These are phyloP conservation scores for Coregonus suidteri DNA, from an alignment of 2,797 vertebrate species.

Conservation along the genomic window DNA sequence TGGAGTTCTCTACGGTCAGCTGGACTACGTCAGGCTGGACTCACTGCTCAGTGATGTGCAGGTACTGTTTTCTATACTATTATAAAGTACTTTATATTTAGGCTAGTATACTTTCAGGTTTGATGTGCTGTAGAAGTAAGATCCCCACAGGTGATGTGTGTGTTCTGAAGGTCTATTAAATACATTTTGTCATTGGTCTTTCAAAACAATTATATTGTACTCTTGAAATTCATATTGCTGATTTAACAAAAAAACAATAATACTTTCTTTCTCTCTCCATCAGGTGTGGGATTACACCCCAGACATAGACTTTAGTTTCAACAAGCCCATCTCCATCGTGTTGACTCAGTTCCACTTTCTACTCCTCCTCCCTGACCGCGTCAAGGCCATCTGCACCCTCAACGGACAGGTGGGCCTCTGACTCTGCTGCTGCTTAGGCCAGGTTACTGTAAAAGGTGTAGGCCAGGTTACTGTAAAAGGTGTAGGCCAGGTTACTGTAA, in stretches of 20 bases:
- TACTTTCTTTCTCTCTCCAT: not conserved
- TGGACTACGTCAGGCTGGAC: slow-evolving; percentile 90
- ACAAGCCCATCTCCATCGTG: slow-evolving; percentile 92
- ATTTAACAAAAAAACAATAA: no score
- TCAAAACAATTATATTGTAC: no score
- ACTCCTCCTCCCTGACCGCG: slow-evolving; percentile 86
- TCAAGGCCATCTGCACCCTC: slow-evolving; percentile 93
- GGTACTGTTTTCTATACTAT: slow-evolving; percentile 45
- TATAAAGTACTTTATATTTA: not conserved
- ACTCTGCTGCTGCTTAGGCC: no score
- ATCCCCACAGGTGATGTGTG: no score
- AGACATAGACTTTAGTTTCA: slow-evolving; percentile 81
- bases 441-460: no score
- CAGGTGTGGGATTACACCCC: slow-evolving; percentile 95
- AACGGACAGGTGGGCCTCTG: slow-evolving; percentile 85
- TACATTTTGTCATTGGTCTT: no score
- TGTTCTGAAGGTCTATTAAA: no score
- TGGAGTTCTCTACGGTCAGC: slow-evolving; percentile 91
- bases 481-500: no score
- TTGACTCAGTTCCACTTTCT: slow-evolving; percentile 98
- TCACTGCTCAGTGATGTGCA: slow-evolving; percentile 90
- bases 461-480: no score
- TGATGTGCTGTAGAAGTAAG: no score
- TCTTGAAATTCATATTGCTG: no score
- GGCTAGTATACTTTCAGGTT: not conserved